Evolutionary conservation across 2,888 invertebrate species (phyloP).

Genomic region (Cristatella mucedo): DNA sequence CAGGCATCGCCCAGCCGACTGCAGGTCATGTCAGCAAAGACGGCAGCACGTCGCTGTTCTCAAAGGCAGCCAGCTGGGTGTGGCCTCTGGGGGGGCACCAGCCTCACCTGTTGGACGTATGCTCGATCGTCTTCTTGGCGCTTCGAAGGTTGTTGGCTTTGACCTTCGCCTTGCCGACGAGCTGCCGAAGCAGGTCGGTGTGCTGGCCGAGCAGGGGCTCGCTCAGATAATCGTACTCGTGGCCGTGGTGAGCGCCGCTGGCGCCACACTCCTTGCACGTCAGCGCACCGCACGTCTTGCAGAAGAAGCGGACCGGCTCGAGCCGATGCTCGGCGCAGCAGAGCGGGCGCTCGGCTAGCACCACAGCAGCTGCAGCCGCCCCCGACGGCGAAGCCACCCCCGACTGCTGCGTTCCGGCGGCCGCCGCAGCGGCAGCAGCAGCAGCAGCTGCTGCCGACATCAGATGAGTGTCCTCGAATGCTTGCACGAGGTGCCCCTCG

Average conservation of each 20-base stretch:
- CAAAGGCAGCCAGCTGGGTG: no score
- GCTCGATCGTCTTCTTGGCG: slow-evolving; percentile 70
- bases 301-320: slow-evolving; percentile 79
- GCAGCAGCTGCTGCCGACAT: no score
- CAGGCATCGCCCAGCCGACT: no score
- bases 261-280: slow-evolving; percentile 84
- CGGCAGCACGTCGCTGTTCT: no score
- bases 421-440: no score
- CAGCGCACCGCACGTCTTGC: slow-evolving; percentile 75
- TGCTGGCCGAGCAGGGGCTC: slow-evolving; percentile 46
- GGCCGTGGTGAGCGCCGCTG: slow-evolving; percentile 24
- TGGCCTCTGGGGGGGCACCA: no score
- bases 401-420: no score
- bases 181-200: slow-evolving; percentile 57
- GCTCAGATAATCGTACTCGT: slow-evolving; percentile 27
- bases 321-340: slow-evolving; percentile 74
- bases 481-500: slow-evolving; percentile 70
- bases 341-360: slow-evolving; percentile 41
- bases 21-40: no score
- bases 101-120: slow-evolving; percentile 43
- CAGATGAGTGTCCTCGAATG: no score
- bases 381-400: no score
- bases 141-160: slow-evolving; percentile 75
- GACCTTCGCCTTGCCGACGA: slow-evolving; percentile 62
- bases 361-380: no score